A percentile compares a stretch with the other conserved stretches of the same genome.
Conservation (phyloP, 2,888 invertebrate genomes). For the Seira musarum region DNA sequence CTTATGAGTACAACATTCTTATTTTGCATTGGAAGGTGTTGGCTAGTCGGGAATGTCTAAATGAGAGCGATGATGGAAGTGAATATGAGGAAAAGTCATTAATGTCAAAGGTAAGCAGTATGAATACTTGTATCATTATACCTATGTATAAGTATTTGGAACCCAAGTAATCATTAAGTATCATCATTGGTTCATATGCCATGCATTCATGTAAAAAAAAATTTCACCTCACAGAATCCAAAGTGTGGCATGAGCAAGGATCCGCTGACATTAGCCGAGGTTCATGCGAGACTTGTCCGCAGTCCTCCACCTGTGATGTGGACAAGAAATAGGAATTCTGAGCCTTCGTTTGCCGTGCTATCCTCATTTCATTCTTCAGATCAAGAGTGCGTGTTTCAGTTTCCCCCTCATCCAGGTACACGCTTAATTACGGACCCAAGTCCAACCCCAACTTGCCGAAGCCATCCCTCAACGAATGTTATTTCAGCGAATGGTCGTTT, state of each 20-base stretch:
- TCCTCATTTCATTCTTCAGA: slow-evolving; percentile 59
- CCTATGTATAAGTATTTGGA: too few relatives aligned
- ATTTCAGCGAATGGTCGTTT: slow-evolving; percentile 57
- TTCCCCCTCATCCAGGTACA: slow-evolving; percentile 63
- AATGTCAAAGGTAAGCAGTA: slow-evolving; percentile 68
- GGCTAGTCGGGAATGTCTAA: slow-evolving; percentile 85
- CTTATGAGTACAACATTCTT: neutral
- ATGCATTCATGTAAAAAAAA: neutral
- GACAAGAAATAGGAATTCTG: slow-evolving; percentile 68
- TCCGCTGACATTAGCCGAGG: slow-evolving; percentile 66
- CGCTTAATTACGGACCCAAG: slow-evolving; percentile 56
- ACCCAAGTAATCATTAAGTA: too few relatives aligned
- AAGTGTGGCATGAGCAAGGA: slow-evolving; percentile 57
- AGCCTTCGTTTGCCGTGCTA: slow-evolving; percentile 67
- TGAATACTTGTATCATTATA: too few relatives aligned
- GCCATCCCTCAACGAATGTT: slow-evolving; percentile 61
- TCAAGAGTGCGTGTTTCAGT: slow-evolving; percentile 67
- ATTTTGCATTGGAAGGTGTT: slow-evolving; percentile 80
- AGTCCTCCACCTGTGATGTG: slow-evolving; percentile 70
- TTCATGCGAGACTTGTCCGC: slow-evolving; percentile 68
- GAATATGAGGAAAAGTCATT: slow-evolving; percentile 68
- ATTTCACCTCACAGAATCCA: slow-evolving; percentile 45
- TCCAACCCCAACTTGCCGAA: slow-evolving; percentile 67
- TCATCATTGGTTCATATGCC: too few relatives aligned
- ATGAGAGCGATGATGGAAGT: slow-evolving; percentile 78